Evolutionary conservation across 2,113 vertebrate genomes (phyloP).

Genomic region (Catagonus wagneri): DNA sequence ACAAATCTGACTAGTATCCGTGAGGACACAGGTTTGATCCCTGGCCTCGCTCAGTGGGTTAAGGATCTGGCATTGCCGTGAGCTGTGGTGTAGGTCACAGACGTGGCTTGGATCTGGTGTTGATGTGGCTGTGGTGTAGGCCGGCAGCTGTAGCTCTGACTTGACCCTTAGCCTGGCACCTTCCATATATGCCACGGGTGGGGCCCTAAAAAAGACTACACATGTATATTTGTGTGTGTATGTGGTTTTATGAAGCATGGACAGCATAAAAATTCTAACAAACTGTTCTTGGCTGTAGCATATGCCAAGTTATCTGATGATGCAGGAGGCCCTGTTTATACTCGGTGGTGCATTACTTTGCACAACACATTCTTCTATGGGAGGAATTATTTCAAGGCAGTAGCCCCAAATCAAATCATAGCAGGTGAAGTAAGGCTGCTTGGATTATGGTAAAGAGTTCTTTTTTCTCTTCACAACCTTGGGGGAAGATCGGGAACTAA

Average conservation of each 20-base stretch:
- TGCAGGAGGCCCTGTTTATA: background rate
- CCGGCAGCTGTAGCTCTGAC: too few relatives aligned
- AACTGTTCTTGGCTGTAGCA: background rate
- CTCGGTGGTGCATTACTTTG: background rate
- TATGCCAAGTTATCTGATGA: background rate
- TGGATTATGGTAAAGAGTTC: background rate
- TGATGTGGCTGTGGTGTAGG: too few relatives aligned
- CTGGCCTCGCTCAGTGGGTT: too few relatives aligned
- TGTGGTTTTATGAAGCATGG: background rate
- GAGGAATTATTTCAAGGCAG: conserved; percentile 41
- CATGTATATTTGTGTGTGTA: too few relatives aligned
- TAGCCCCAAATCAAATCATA: background rate
- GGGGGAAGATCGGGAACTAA: background rate
- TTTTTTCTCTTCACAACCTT: background rate
- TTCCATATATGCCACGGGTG: too few relatives aligned
- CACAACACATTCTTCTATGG: background rate
- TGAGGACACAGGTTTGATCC: too few relatives aligned
- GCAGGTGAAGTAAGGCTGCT: background rate
- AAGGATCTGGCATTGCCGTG: too few relatives aligned
- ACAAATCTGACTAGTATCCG: too few relatives aligned
- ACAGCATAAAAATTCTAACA: background rate
- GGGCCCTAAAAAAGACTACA: too few relatives aligned
- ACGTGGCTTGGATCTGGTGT: too few relatives aligned
- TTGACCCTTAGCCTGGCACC: too few relatives aligned
- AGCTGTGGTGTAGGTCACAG: too few relatives aligned